Evolutionary conservation across 2,113 vertebrate species (phyloP).

Genomic region (Daphoenositta chrysoptera): DNA sequence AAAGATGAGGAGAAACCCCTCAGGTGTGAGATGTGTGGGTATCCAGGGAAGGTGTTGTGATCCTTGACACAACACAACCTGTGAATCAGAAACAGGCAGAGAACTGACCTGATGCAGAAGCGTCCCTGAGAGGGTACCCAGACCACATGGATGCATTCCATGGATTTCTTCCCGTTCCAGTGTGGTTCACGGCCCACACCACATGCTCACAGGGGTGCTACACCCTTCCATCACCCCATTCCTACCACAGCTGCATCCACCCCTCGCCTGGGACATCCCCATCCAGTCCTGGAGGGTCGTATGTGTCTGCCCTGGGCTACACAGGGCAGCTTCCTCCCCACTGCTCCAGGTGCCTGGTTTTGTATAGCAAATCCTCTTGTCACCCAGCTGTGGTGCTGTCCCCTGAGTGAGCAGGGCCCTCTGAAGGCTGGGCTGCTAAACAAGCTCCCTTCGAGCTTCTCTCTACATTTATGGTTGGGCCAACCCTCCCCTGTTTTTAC

Average conservation of each 20-base stretch:
- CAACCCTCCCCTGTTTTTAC: not conserved
- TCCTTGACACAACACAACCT: not conserved
- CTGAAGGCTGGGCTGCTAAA: not conserved
- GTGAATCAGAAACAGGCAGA: not conserved
- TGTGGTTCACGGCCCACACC: not conserved
- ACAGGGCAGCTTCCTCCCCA: not conserved
- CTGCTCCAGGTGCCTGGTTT: fast-evolving
- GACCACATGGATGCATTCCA: fast-evolving
- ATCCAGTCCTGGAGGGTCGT: fast-evolving
- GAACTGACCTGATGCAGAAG: not conserved
- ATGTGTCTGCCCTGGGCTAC: not conserved
- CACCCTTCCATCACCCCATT: not conserved
- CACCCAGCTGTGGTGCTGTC: not conserved
- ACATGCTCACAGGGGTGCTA: not conserved
- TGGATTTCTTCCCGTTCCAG: not conserved
- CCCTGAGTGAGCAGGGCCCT: not conserved
- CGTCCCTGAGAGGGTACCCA: fast-evolving
- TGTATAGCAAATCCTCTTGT: not conserved
- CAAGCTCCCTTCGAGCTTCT: not conserved
- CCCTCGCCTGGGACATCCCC: not conserved
- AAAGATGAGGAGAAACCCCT: not conserved
- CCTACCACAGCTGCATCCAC: not conserved
- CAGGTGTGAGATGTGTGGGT: not conserved
- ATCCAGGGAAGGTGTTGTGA: not conserved
- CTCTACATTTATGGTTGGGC: not conserved